A percentile compares a stretch with the other conserved stretches of the same genome.
Evolutionary conservation across 2,113 vertebrate species (phyloP).

Genomic region (Tyrannus savana): DNA sequence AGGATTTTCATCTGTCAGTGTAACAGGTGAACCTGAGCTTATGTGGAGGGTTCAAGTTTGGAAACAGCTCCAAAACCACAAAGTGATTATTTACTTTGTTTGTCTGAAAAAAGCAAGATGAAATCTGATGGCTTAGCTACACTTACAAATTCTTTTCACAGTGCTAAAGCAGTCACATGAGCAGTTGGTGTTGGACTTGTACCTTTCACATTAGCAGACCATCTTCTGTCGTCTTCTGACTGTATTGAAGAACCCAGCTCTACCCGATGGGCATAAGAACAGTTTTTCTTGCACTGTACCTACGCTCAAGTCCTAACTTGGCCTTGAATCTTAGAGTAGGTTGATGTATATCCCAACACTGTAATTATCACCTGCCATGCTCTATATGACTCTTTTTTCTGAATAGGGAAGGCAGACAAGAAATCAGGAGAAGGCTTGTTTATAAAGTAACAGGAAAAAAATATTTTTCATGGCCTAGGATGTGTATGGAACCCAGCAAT

Average conservation of each 20-base stretch:
- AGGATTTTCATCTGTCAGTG: neutral
- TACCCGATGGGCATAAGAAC: neutral
- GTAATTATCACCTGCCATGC: neutral
- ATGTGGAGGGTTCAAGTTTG: neutral
- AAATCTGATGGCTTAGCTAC: neutral
- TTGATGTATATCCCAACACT: neutral
- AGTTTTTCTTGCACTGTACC: neutral
- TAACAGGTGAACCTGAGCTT: neutral
- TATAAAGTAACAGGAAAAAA: neutral
- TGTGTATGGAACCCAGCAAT: neutral
- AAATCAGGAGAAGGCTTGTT: neutral
- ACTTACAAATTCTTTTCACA: neutral
- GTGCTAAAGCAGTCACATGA: neutral
- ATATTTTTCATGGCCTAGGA: neutral
- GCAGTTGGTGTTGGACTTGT: neutral
- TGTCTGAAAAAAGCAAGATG: neutral
- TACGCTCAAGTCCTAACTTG: neutral
- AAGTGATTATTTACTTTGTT: neutral
- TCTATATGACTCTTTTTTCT: neutral
- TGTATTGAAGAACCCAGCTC: neutral
- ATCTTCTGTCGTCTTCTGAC: neutral
- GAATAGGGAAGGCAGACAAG: neutral
- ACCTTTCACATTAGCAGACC: neutral
- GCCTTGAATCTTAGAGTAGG: neutral
- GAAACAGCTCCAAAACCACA: neutral